These are phyloP conservation scores for Eciton burchellii DNA, from an alignment of 1,140 invertebrate genomes.

Conservation along the genomic window DNA sequence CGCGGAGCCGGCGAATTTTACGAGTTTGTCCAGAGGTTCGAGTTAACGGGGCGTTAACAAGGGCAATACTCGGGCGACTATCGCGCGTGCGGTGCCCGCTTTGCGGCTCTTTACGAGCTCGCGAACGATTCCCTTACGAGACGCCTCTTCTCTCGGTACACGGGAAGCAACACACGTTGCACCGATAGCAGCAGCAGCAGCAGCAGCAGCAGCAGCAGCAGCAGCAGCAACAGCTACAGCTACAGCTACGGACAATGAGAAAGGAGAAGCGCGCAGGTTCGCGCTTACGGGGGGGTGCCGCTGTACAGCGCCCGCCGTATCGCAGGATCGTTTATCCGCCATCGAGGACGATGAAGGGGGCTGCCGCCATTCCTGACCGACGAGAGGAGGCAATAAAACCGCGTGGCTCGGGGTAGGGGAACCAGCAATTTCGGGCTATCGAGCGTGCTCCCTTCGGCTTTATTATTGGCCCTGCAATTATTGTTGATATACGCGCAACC, in stretches of 20 bases:
- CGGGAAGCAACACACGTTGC: conserved; percentile 12
- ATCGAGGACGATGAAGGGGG: conserved; percentile 81
- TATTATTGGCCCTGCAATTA: conserved; percentile 86
- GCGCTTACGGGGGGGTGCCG: neutral
- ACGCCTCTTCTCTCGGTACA: conserved; percentile 49
- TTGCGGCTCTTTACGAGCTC: conserved; percentile 76
- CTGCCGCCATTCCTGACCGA: conserved; percentile 79
- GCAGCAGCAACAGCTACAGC: neutral
- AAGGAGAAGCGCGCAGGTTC: conserved; percentile 24
- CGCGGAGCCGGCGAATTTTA: conserved; percentile 67
- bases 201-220: too few species aligned
- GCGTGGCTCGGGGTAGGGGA: conserved; percentile 76
- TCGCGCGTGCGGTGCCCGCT: conserved; percentile 72
- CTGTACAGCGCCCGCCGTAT: conserved; percentile 65
- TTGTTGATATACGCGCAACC: conserved; percentile 84
- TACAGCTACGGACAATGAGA: conserved; percentile 22
- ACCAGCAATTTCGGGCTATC: conserved; percentile 81
- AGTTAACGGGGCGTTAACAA: conserved; percentile 76
- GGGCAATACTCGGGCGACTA: conserved; percentile 72
- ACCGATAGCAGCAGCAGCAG: too few species aligned
- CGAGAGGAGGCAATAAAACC: conserved; percentile 71
- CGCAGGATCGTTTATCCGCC: conserved; percentile 83
- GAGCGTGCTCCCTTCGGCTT: conserved; percentile 81
- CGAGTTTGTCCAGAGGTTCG: conserved; percentile 75
- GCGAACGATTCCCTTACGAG: conserved; percentile 73